Percentiles rank a stretch among this genome's conserved stretches.
Conservation (phyloP, 2,113 vertebrate species). For the Tachycineta bicolor region DNA sequence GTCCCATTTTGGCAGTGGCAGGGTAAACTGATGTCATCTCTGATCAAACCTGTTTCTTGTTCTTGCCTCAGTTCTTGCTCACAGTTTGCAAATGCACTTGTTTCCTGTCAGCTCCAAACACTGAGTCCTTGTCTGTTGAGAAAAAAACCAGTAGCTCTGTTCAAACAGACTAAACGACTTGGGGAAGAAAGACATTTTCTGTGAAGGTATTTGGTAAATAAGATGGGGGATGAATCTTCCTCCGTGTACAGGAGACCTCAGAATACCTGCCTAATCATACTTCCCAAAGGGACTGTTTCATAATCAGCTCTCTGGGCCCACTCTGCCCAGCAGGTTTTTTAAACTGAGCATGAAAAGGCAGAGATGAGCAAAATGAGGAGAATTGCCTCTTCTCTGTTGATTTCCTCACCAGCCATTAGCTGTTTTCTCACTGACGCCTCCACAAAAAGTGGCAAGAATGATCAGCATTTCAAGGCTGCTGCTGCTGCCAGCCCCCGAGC, state of each 20-base stretch:
- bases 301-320: neutral
- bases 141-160: neutral
- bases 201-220: neutral
- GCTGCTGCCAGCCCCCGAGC: neutral
- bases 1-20: neutral
- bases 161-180: neutral
- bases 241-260: neutral
- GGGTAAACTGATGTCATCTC: neutral
- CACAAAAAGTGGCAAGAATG: constrained; percentile 24
- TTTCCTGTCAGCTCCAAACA: neutral
- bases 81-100: neutral
- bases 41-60: neutral
- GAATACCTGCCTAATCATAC: neutral
- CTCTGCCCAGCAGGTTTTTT: neutral
- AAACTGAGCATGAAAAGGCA: constrained; percentile 1
- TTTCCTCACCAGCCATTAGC: constrained; percentile 39
- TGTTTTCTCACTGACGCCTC: constrained; percentile 43
- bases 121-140: neutral
- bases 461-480: constrained; percentile 19
- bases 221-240: neutral
- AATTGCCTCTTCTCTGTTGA: neutral
- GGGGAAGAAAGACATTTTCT: neutral
- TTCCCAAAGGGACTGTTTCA: neutral
- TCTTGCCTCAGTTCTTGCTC: neutral
- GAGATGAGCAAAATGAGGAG: constrained; percentile 2